Base-by-base conservation (phyloP, 1,140 invertebrate genomes). In the Helicoverpa zea region DNA sequence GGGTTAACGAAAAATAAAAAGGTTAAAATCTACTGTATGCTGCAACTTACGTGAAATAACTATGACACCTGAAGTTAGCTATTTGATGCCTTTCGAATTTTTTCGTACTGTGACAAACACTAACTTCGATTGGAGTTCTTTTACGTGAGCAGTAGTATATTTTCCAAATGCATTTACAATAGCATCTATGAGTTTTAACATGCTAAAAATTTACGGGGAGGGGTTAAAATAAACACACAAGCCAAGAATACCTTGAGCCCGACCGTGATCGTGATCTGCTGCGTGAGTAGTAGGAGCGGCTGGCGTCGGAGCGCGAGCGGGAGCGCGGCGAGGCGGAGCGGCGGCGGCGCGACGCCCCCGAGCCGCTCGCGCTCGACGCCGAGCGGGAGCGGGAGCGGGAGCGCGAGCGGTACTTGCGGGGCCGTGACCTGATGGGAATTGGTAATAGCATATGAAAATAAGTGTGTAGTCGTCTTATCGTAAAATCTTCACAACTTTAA, bases 211-310 rank as follows among this genome's bases (percentile, higher is more conserved):
- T 49, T 74, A 47, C 63, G 52, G n/a, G 35, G 54, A 11, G 52
- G 51, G 18, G 56, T 14, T 18, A 66, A 49, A 66, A 12, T 52
- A 75, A 16, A 72, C 54, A 54, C 58, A 61, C 43, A 51, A 63
- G 49, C 74, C 30, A 64, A 78, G 66, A 23, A 78, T 79, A 79
- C 11, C 96, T 96, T 0, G 97, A 97, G 14, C 96, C 95, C 66
- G 96, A 97, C 3, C 97, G 95, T 4, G 96, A 96, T 23, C 96
- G 96, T 0, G 96, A 96, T 10, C 97, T 89, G 23, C 96, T 96
- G 0, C 97, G 88, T 0, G 96, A 97, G 73, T 97, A 96, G 79
- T 96, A 96, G 1, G 70, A 96, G 92, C 54, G 94, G 89, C 83
- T 90, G n/a, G 89, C 91, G 79, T 93, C 91, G 9, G 96, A 96